These are phyloP conservation scores for Pseudomyrmex gracilis DNA, from an alignment of 1,140 invertebrate genomes.

Conservation along the genomic window DNA sequence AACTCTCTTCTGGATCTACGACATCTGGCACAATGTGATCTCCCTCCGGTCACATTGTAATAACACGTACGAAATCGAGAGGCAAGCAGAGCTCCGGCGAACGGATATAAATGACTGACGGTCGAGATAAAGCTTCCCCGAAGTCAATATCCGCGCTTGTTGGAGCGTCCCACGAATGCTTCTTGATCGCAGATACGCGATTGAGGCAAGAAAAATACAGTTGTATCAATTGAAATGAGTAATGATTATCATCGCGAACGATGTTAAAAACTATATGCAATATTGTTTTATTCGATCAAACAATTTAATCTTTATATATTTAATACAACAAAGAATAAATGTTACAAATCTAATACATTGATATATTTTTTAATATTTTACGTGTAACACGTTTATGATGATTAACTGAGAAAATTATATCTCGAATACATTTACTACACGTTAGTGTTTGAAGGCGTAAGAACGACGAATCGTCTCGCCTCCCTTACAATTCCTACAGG, in stretches of 20 bases:
- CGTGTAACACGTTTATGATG: too few species aligned
- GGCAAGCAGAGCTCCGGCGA: slow-evolving; percentile 33
- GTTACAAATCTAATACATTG: too few species aligned
- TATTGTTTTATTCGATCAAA: too few species aligned
- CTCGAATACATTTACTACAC: slow-evolving; percentile 23
- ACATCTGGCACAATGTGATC: slow-evolving; percentile 47
- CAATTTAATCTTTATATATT: too few species aligned
- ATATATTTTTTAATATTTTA: too few species aligned
- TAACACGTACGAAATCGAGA: slow-evolving; percentile 50
- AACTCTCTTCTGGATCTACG: slow-evolving; percentile 46
- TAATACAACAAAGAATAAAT: too few species aligned
- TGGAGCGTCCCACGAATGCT: neutral
- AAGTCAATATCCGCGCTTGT: slow-evolving; percentile 42
- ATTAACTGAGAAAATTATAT: slow-evolving; percentile 17
- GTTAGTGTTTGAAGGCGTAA: slow-evolving; percentile 7
- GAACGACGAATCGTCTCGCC: slow-evolving; percentile 17
- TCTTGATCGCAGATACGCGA: neutral
- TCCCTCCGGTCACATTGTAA: slow-evolving; percentile 36
- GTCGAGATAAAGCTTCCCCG: slow-evolving; percentile 37
- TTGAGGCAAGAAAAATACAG: neutral
- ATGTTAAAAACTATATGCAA: too few species aligned
- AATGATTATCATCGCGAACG: too few species aligned
- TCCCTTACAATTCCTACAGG: slow-evolving; percentile 26
- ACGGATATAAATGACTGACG: slow-evolving; percentile 46
- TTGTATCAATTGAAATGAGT: neutral